A percentile compares a stretch with the other conserved stretches of the same genome.
These are phyloP conservation scores for Intellagama lesueurii DNA, from an alignment of 2,797 vertebrate genomes.

Conservation along the genomic window DNA sequence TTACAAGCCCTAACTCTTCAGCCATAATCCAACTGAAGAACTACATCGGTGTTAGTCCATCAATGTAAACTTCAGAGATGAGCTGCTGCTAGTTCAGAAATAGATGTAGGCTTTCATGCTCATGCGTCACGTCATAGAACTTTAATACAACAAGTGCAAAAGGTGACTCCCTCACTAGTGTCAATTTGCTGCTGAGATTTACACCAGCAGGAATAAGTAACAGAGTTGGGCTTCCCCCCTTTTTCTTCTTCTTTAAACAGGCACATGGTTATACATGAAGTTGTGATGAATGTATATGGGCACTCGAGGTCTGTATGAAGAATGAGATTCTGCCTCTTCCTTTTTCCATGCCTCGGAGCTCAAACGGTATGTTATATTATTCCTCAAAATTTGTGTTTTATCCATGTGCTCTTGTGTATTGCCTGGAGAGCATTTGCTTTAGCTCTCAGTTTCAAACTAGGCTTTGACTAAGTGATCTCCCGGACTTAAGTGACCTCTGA, in stretches of 20 bases:
- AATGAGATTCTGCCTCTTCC: background rate
- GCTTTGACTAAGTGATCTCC: background rate
- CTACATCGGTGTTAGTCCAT: too few species aligned
- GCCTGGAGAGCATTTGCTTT: background rate
- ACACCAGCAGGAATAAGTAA: too few species aligned
- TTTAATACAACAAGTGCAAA: too few species aligned
- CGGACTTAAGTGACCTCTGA: background rate
- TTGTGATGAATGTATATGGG: background rate
- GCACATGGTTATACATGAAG: background rate
- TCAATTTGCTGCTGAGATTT: too few species aligned
- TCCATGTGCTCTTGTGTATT: background rate
- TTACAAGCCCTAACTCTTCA: background rate
- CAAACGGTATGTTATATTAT: background rate
- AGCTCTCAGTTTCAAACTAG: background rate
- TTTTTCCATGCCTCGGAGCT: background rate
- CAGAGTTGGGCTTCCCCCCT: too few species aligned
- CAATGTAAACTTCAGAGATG: too few species aligned
- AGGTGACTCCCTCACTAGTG: too few species aligned
- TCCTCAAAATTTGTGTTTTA: background rate
- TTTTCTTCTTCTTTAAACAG: background rate
- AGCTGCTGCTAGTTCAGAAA: too few species aligned
- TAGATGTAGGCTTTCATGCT: too few species aligned
- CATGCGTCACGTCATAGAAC: too few species aligned
- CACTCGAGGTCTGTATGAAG: background rate
- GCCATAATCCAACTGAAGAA: too few species aligned